A percentile compares a stretch with the other conserved stretches of the same genome.
Evolutionary conservation across 2,113 vertebrate genomes (phyloP).

Genomic region (Lota lota): DNA sequence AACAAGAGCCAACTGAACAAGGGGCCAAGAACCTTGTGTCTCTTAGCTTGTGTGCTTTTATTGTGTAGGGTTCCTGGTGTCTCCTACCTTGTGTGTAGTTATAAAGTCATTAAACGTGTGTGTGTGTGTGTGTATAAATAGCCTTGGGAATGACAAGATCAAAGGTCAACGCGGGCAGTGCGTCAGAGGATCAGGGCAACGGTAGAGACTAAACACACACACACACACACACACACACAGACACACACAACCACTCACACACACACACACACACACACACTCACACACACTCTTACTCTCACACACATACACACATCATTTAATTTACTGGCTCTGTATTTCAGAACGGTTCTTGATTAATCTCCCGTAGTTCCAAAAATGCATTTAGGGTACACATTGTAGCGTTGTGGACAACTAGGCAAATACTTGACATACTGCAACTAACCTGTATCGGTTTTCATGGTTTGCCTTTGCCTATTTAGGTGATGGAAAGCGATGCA

Average conservation of each 20-base stretch:
- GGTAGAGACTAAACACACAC: background rate
- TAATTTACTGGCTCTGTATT: no score
- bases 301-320: background rate
- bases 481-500: constrained; percentile 26
- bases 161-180: constrained; percentile 19
- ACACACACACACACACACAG: background rate
- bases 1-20: background rate
- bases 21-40: background rate
- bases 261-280: background rate
- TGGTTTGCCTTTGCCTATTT: background rate
- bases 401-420: no score
- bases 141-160: constrained; percentile 12
- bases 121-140: constrained; percentile 32
- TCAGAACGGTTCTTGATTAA: no score
- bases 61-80: background rate
- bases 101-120: constrained; percentile 9
- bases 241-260: background rate
- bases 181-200: constrained; percentile 1
- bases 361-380: no score
- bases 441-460: background rate
- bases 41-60: background rate
- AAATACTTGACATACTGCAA: no score
- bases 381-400: no score
- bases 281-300: background rate
- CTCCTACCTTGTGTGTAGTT: constrained; percentile 4